A percentile compares a stretch with the other conserved stretches of the same genome.
Evolutionary conservation across 2,888 invertebrate genomes (phyloP).

Genomic region (Harpalus rubripes): DNA sequence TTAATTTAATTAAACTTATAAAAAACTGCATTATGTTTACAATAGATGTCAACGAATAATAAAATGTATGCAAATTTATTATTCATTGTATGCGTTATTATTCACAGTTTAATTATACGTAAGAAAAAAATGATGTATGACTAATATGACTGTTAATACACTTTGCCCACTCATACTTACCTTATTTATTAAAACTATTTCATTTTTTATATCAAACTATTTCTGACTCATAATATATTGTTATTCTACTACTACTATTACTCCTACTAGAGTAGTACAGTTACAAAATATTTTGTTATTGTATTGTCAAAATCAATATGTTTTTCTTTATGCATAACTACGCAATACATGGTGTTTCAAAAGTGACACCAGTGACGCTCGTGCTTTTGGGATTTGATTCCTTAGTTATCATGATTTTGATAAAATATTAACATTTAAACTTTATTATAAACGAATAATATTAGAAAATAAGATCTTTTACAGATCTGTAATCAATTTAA

Average conservation of each 20-base stretch:
- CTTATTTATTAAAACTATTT: constrained; percentile 4
- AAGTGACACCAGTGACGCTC: too few species aligned
- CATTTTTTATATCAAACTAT: neutral
- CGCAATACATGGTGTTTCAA: too few species aligned
- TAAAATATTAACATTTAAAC: too few species aligned
- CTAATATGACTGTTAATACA: neutral
- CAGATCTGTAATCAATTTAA: too few species aligned
- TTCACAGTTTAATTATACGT: neutral
- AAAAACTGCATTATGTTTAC: neutral
- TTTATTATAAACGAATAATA: too few species aligned
- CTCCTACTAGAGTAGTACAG: neutral
- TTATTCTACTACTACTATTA: neutral
- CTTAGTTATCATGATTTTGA: too few species aligned
- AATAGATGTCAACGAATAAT: constrained; percentile 3
- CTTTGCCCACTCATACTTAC: neutral
- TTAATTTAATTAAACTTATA: neutral
- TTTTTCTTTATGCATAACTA: too few species aligned
- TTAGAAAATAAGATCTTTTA: too few species aligned
- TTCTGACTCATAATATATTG: neutral
- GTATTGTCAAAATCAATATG: neutral
- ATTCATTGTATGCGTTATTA: neutral
- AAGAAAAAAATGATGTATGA: constrained; percentile 5
- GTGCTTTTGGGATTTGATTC: too few species aligned
- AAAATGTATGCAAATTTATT: neutral
- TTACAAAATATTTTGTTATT: constrained; percentile 3